Percentiles rank a stretch among this genome's conserved stretches.
Conservation (phyloP, 2,113 vertebrate species). For the Suncus etruscus region DNA sequence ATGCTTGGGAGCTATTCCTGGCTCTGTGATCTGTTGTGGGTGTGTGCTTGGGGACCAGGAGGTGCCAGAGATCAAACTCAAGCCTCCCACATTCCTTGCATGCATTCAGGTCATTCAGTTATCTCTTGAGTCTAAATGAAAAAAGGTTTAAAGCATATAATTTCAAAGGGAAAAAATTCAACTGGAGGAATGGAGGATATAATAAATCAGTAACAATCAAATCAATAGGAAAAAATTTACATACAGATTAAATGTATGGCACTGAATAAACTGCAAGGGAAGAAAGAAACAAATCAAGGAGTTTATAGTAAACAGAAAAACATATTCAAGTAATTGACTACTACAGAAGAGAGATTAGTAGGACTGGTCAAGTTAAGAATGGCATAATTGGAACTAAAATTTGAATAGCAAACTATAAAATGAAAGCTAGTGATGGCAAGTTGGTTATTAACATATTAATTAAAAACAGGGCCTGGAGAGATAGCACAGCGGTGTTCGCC, state of each 20-base stretch:
- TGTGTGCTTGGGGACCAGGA: no score
- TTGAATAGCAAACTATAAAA: background rate
- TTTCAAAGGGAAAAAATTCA: background rate
- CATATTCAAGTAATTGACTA: background rate
- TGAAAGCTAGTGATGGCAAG: background rate
- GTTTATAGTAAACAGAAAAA: background rate
- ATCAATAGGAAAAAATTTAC: background rate
- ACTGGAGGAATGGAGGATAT: background rate
- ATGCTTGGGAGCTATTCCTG: no score
- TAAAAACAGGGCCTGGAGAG: no score
- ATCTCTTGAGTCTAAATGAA: conserved; percentile 2
- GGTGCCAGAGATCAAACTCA: no score
- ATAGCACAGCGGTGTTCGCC: no score
- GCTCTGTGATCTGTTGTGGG: no score
- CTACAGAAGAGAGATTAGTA: background rate
- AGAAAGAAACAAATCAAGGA: background rate
- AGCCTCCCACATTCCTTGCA: no score
- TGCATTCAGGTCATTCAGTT: no score
- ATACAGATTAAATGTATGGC: background rate
- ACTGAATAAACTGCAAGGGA: background rate
- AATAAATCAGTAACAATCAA: background rate
- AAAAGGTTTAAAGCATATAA: background rate
- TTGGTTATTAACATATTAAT: background rate
- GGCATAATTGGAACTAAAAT: background rate
- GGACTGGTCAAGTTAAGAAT: background rate